A percentile compares a stretch with the other conserved stretches of the same genome.
phyloP scores from a whole-genome alignment of 2,113 vertebrate genomes.

The Eptatretus burgeri region DNA sequence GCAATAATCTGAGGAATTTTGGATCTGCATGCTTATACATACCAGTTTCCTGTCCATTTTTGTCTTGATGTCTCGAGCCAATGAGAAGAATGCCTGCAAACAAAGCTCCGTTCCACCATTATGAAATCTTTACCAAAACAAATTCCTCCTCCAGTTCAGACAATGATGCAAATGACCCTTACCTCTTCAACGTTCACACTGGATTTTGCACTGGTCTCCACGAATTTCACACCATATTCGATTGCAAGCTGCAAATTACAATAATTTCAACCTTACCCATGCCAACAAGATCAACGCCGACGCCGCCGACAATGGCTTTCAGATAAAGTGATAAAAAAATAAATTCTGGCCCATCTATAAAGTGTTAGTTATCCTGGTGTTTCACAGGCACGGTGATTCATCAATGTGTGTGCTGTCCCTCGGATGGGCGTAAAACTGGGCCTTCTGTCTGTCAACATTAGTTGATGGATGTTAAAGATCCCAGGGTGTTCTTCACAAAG shows the following conservation, averaged over 20 bases:
- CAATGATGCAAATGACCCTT: constrained; percentile 16
- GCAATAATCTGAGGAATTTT: neutral
- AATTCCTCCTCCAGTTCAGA: neutral
- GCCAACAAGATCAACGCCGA: no score
- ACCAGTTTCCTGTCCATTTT: constrained; percentile 99
- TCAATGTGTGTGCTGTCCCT: no score
- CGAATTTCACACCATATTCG: constrained; percentile 83
- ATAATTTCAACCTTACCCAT: no score
- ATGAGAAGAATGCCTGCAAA: constrained; percentile 61
- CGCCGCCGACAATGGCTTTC: no score
- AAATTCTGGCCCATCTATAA: no score
- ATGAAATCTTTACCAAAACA: neutral
- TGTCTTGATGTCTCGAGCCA: constrained; percentile 88
- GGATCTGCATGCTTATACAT: constrained; percentile 13
- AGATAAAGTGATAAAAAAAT: no score
- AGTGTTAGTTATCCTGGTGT: no score
- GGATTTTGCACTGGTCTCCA: constrained; percentile 94
- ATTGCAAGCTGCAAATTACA: constrained; percentile 37
- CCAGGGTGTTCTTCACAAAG: no score
- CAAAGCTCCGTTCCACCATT: neutral
- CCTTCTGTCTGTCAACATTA: no score
- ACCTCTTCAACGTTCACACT: constrained; percentile 96
- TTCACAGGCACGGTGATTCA: no score
- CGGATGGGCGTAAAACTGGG: no score
- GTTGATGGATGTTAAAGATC: no score